Base-by-base conservation (phyloP, 2,113 vertebrate species). In the Actinemys pallida region DNA sequence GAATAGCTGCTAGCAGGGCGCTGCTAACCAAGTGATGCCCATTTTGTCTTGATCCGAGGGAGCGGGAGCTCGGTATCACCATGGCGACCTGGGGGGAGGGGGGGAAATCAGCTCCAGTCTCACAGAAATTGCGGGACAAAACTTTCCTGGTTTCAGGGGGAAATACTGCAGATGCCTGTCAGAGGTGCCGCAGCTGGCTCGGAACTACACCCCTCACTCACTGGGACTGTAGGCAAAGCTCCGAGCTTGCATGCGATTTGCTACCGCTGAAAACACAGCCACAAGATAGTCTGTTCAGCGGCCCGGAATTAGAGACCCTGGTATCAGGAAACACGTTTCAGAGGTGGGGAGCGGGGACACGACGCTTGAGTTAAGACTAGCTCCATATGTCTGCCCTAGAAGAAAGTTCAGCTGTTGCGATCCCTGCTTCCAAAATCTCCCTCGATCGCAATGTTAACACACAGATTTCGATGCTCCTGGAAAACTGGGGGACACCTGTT, bases 11-110 rank as follows among this genome's bases (percentile, higher is more conserved):
- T 81, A 45, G 89, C 91, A 62, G 56, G 20, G 86, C 78, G 90
- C 45, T 91, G 96, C 86, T 97, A 95, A 69, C 81, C 59, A 88
- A 97, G 97, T 97, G 98, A 97, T 97, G 96, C 96, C 97, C 98
- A 93, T 98, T 98, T 98, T 95, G 90, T 97, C 97, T 95, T 85
- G 97, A 97, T 97, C 87, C 84, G 88, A 96, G 96, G 95, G 97
- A 96, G 95, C 97, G 93, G 81, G 97, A 98, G 98, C 98, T 98
- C 95, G 52, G 83, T 93, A 97, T 99, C 98, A 98, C 98, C 98
- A 99, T 99, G 98, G 98, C 98, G 98, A 99, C 98, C 97, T 96
- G 98, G 96, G 97, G 96, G 95, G 96, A 85, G 83, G 83, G 81
- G 84, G 79, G 79, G 56, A 50, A 56, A 88, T 83, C 85, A 90